These are phyloP conservation scores for Scatophagus argus DNA, from an alignment of 2,113 vertebrate genomes.

Conservation along the genomic window DNA sequence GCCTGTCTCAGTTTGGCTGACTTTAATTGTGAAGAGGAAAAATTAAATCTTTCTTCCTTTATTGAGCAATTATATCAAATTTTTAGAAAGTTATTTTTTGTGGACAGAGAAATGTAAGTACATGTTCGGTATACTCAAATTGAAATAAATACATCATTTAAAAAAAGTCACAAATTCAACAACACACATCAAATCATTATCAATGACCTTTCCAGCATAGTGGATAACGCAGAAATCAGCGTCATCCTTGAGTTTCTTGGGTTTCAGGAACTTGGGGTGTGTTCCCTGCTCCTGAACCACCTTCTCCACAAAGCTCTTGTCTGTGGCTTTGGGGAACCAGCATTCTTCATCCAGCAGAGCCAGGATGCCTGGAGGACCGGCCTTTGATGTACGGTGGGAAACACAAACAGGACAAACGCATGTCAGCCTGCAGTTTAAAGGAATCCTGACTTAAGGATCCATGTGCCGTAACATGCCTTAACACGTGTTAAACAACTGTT, in stretches of 20 bases:
- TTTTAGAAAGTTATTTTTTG: too few relatives aligned
- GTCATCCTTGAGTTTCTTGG: conserved; percentile 97
- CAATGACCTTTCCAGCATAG: conserved; percentile 94
- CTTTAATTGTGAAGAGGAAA: background rate
- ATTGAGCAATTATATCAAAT: too few relatives aligned
- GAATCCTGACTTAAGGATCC: background rate
- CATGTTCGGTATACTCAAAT: background rate
- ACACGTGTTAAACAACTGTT: background rate
- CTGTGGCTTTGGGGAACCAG: conserved; percentile 99
- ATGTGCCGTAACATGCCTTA: background rate
- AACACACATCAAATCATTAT: background rate
- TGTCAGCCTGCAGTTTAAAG: background rate
- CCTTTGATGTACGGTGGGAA: conserved; percentile 73
- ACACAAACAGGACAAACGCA: background rate
- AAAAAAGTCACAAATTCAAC: background rate
- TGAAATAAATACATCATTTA: background rate
- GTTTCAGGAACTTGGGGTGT: conserved; percentile 96
- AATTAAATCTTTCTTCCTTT: background rate
- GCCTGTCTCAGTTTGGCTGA: too few relatives aligned
- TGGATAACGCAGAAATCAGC: conserved; percentile 96
- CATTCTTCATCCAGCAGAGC: conserved; percentile 97
- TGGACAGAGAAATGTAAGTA: background rate
- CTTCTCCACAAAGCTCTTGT: conserved; percentile 98
- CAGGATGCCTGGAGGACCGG: conserved; percentile 94
- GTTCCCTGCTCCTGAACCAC: conserved; percentile 95